These are phyloP conservation scores for Chrysolina americana DNA, from an alignment of 2,888 invertebrate species.

Conservation along the genomic window DNA sequence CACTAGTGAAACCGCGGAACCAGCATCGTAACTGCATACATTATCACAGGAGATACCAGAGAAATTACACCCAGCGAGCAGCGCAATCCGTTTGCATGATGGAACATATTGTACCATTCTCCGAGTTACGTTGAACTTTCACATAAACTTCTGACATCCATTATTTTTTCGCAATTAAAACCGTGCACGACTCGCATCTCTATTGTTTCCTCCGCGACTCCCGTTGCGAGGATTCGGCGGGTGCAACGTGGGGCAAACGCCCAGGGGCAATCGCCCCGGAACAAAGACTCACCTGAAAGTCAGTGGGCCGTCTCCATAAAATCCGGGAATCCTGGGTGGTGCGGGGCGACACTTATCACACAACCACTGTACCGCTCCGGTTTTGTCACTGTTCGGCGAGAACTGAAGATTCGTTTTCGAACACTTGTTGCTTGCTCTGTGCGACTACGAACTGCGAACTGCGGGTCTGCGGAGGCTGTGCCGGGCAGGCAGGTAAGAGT, in stretches of 20 bases:
- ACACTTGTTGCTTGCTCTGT: conserved; percentile 21
- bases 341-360: neutral
- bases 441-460: conserved; percentile 19
- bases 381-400: neutral
- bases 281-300: conserved; percentile 19
- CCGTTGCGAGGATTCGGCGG: neutral
- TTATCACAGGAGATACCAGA: conserved; percentile 14
- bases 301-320: conserved; percentile 19
- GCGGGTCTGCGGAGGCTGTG: conserved; percentile 22
- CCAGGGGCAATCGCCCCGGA: neutral
- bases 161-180: conserved; percentile 18
- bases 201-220: neutral
- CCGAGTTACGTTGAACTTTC: conserved; percentile 36
- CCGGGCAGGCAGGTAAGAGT: conserved; percentile 40
- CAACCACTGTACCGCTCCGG: neutral
- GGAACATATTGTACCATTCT: conserved; percentile 34
- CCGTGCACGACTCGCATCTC: neutral
- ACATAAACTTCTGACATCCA: conserved; percentile 26
- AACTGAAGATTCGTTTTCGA: neutral
- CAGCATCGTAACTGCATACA: conserved; percentile 11
- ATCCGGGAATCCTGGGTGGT: neutral
- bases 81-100: conserved; percentile 8
- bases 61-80: conserved; percentile 8
- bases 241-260: neutral
- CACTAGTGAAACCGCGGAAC: conserved; percentile 17